Base-by-base conservation (phyloP, 1,140 invertebrate species). In the Dendroctonus valens region DNA sequence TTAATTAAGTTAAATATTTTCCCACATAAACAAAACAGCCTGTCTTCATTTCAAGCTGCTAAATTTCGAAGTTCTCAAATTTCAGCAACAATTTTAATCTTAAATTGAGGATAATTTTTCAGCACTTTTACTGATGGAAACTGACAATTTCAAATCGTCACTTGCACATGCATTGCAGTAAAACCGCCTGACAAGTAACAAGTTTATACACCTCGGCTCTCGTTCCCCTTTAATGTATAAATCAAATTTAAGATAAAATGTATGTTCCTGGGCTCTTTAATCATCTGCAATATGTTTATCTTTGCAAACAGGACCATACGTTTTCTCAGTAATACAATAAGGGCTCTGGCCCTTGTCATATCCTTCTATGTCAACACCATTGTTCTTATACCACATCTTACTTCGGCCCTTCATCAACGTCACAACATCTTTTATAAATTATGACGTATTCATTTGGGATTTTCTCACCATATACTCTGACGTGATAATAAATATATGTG, bases 351-450 rank as follows among this genome's bases (percentile, higher is more conserved):
- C 63, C 63, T 65, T 58, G 63, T 65, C 63, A 65, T 58, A 65
- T 65, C 63, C 53, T 58, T 65, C 55, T 65, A 54, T 65, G 63
- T 65, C 63, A 65, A 65, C 63, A 65, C 63, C 63, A 65, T 65
- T 65, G 63, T 65, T 65, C 63, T 65, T 65, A 65, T 65, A 59
- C 63, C 53, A 51, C 53, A 44, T 65, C 63, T 65, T 65, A 65
- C 63, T 65, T 65, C 38, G 42, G 55, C 38, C 63, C 63, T 65
- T 65, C 63, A 58, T 65, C 63, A 65, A 65, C 54, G 63, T 65
- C 63, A 65, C 48, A 58, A 55, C 63, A 65, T 65, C 63, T 58
- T 65, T 58, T 65, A 65, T 65, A 65, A 65, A 50, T 65, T 65
- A 58, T 59, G 63, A 65, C 51, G 48, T 65, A 65, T 65, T 65